Conservation (phyloP, 2,113 vertebrate species). For the Gadus chalcogrammus region DNA sequence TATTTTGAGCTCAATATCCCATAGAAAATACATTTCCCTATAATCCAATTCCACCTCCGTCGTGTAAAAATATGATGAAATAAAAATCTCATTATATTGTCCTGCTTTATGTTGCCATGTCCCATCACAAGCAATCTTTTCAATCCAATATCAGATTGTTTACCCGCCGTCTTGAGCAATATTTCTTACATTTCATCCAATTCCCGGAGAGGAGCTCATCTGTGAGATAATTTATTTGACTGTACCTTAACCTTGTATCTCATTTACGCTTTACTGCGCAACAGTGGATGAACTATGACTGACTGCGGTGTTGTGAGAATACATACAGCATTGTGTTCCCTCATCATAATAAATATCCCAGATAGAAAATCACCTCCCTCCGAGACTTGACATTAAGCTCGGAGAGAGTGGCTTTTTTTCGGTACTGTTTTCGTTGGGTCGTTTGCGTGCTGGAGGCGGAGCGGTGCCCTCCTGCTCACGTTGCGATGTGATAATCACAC, state of each 20-base stretch:
- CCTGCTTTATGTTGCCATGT: conserved; percentile 68
- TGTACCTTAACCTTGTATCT: conserved; percentile 52
- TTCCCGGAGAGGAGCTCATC: conserved; percentile 53
- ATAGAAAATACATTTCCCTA: conserved; percentile 71
- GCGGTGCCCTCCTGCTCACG: conserved; percentile 49
- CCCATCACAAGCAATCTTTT: conserved; percentile 61
- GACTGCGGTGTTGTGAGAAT: conserved; percentile 67
- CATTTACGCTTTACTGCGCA: conserved; percentile 58
- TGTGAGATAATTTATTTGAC: conserved; percentile 60
- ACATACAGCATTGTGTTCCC: conserved; percentile 68
- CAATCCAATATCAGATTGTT: conserved; percentile 67
- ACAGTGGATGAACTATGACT: conserved; percentile 63
- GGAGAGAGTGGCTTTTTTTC: conserved; percentile 39
- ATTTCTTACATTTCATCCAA: conserved; percentile 67
- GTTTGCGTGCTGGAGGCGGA: conserved; percentile 52
- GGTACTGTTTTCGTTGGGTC: not conserved
- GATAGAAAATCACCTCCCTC: conserved; percentile 63
- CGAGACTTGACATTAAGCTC: conserved; percentile 54
- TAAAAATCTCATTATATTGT: conserved; percentile 74
- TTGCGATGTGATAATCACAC: conserved; percentile 65
- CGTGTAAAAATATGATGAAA: conserved; percentile 59
- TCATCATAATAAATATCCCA: conserved; percentile 67
- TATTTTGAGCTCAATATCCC: conserved; percentile 78
- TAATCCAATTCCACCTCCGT: conserved; percentile 78
- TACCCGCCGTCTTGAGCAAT: conserved; percentile 57